These are phyloP conservation scores for Seriola rivoliana DNA, from an alignment of 2,113 vertebrate genomes.

Conservation along the genomic window DNA sequence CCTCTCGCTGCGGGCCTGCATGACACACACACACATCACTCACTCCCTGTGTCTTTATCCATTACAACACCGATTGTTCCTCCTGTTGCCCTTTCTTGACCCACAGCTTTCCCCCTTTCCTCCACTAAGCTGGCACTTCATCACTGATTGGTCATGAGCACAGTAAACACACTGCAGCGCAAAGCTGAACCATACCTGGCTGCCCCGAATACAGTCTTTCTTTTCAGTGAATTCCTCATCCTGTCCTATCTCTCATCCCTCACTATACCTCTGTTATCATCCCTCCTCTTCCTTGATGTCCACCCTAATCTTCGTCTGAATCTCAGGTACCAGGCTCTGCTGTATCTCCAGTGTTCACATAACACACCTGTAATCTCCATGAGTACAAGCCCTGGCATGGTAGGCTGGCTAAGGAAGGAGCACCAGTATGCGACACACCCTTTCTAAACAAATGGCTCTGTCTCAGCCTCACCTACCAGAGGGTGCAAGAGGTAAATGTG, in stretches of 20 bases:
- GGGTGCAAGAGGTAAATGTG: conserved; percentile 45
- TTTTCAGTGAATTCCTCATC: background rate
- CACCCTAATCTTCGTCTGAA: conserved; percentile 10
- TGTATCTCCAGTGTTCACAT: conserved; percentile 60
- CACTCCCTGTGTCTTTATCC: conserved; percentile 22
- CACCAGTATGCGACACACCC: conserved; percentile 83
- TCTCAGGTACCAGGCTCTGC: conserved; percentile 22
- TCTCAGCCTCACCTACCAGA: conserved; percentile 67
- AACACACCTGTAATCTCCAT: conserved; percentile 82
- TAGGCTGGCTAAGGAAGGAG: conserved; percentile 59
- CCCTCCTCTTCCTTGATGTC: background rate
- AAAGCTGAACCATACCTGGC: conserved; percentile 1
- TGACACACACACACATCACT: conserved; percentile 50
- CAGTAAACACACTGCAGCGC: background rate
- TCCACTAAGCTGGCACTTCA: conserved; percentile 13
- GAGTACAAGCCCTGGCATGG: conserved; percentile 83
- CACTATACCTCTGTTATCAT: background rate
- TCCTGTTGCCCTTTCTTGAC: conserved; percentile 18
- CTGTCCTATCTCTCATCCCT: background rate
- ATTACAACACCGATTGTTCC: conserved; percentile 35
- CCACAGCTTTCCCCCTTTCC: conserved; percentile 33
- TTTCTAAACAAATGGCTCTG: conserved; percentile 81
- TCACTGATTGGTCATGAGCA: background rate
- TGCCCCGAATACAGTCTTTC: background rate
- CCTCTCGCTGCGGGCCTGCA: conserved; percentile 5